Conservation (phyloP, 2,797 vertebrate species). For the Sparus aurata region DNA sequence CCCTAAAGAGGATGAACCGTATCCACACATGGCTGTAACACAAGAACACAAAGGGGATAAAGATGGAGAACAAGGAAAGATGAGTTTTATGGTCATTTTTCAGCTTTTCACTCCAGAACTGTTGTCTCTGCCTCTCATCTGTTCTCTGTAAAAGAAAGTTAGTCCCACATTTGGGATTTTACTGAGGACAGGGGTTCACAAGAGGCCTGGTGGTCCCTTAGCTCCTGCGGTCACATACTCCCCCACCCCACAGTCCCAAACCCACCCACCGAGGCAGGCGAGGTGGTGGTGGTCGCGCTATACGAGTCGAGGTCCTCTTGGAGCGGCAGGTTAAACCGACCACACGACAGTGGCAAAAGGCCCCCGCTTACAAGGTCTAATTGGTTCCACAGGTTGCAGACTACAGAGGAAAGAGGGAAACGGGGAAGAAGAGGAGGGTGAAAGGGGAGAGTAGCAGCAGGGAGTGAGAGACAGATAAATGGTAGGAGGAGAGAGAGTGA, state of each 20-base stretch:
- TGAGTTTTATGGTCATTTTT: neutral
- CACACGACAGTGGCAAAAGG: slow-evolving; percentile 80
- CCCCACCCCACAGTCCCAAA: slow-evolving; percentile 47
- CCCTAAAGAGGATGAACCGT: slow-evolving; percentile 64
- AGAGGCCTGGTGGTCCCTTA: slow-evolving; percentile 77
- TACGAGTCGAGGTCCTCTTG: slow-evolving; percentile 64
- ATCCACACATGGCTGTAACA: slow-evolving; percentile 47
- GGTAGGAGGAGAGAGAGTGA: slow-evolving; percentile 17
- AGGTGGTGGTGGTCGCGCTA: slow-evolving; percentile 63
- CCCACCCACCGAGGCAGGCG: slow-evolving; percentile 76
- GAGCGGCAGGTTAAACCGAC: slow-evolving; percentile 80
- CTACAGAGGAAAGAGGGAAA: slow-evolving; percentile 62
- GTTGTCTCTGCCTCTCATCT: neutral
- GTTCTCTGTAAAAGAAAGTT: slow-evolving; percentile 37
- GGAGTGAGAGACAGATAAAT: slow-evolving; percentile 59
- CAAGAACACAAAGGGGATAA: slow-evolving; percentile 23
- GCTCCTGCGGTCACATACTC: slow-evolving; percentile 58
- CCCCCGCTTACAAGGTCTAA: slow-evolving; percentile 78
- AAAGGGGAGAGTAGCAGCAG: slow-evolving; percentile 30
- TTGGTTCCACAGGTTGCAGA: slow-evolving; percentile 86
- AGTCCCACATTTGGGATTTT: slow-evolving; percentile 39
- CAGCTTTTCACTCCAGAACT: slow-evolving; percentile 5
- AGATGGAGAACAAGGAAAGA: neutral
- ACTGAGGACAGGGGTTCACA: slow-evolving; percentile 59
- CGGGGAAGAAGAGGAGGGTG: slow-evolving; percentile 10